Evolutionary conservation across 92 coral and sea anemone genomes (phyloP).

Genomic region (Montipora capitata): DNA sequence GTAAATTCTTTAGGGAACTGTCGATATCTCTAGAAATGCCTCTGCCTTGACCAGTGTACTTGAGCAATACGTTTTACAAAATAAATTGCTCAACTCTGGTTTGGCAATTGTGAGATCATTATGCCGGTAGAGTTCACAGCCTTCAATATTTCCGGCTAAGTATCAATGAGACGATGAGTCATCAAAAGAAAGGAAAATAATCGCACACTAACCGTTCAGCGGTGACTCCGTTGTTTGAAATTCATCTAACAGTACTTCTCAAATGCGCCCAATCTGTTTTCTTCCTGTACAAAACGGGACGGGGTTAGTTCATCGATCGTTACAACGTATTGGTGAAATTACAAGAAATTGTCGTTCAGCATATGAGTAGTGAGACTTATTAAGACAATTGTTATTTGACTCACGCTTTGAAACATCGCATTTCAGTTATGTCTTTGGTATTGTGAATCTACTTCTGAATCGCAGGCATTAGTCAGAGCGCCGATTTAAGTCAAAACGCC

Average conservation of each 20-base stretch:
- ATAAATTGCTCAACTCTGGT: neutral
- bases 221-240: slow-evolving; percentile 18
- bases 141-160: neutral
- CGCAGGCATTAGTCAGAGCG: neutral
- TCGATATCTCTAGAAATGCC: neutral
- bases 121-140: neutral
- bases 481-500: slow-evolving; percentile 1
- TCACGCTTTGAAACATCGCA: slow-evolving; percentile 9
- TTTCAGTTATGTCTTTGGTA: neutral
- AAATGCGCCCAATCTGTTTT: neutral
- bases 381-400: slow-evolving; percentile 12
- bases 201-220: slow-evolving; percentile 5
- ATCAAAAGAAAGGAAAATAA: neutral
- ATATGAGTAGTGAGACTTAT: neutral
- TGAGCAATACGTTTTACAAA: neutral
- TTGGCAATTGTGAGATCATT: neutral
- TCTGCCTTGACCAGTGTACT: neutral
- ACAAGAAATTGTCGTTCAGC: neutral
- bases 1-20: neutral
- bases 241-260: neutral
- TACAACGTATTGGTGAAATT: too few relatives aligned
- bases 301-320: too few relatives aligned
- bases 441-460: neutral
- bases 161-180: neutral
- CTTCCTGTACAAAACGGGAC: neutral